Evolutionary conservation across 2,888 invertebrate species (phyloP).

Genomic region (Leptarthrus brevirostris): DNA sequence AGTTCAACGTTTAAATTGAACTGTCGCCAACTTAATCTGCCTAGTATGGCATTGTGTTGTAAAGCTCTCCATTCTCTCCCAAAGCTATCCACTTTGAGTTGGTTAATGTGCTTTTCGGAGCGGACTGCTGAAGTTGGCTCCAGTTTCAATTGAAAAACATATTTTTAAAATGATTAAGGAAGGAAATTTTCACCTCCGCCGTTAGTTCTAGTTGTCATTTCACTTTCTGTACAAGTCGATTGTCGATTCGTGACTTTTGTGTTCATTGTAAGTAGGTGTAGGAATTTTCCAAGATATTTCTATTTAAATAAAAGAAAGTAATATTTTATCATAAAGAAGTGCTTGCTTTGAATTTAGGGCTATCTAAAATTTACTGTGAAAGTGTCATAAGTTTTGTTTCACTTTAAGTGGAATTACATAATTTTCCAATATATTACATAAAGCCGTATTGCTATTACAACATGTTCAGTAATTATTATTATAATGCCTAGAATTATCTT

Average conservation of each 20-base stretch:
- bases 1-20: too few species aligned
- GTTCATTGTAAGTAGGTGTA: slow-evolving; percentile 24
- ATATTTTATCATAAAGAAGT: not conserved
- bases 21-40: too few species aligned
- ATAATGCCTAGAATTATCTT: not conserved
- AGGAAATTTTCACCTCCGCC: too few species aligned
- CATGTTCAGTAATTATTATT: not conserved
- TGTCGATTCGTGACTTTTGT: slow-evolving; percentile 40
- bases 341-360: not conserved
- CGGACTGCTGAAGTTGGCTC: too few species aligned
- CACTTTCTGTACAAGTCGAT: slow-evolving; percentile 1
- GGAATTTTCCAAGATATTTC: not conserved
- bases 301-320: not conserved
- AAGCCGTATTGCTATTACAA: too few species aligned
- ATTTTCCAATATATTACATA: slow-evolving; percentile 8
- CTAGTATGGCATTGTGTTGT: too few species aligned
- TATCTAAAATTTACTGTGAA: not conserved
- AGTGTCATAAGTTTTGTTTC: not conserved
- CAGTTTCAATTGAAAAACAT: too few species aligned
- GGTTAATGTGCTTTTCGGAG: too few species aligned
- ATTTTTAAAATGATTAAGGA: too few species aligned
- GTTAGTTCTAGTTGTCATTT: not conserved
- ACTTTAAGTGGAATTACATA: slow-evolving; percentile 20
- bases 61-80: too few species aligned
- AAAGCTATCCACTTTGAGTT: too few species aligned